Evolutionary conservation across 2,797 vertebrate species (phyloP).

Genomic region (Leptoclinus maculatus): DNA sequence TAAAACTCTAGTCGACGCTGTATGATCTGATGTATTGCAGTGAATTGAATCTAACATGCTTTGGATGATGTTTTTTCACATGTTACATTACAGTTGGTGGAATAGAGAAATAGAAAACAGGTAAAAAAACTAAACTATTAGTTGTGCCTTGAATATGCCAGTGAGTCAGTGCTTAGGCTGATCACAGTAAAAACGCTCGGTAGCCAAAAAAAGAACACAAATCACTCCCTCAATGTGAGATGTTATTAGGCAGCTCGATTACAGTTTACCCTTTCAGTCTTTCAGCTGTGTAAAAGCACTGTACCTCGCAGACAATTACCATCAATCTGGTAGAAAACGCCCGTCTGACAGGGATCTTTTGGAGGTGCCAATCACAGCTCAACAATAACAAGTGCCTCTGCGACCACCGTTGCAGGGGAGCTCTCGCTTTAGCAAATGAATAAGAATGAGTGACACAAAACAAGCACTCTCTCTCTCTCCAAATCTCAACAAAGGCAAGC

Average conservation of each 20-base stretch:
- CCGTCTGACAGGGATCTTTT: slow-evolving; percentile 45
- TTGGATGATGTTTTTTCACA: not conserved
- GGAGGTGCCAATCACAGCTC: slow-evolving; percentile 61
- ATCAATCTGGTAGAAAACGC: slow-evolving; percentile 42
- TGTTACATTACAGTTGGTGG: not conserved
- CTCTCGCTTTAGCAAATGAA: slow-evolving; percentile 51
- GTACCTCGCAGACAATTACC: slow-evolving; percentile 45
- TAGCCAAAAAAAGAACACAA: slow-evolving; percentile 25
- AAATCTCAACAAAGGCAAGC: slow-evolving; percentile 42
- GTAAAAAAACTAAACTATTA: not conserved
- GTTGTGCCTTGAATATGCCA: slow-evolving; percentile 18
- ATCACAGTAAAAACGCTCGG: slow-evolving; percentile 18
- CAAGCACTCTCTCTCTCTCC: slow-evolving; percentile 38
- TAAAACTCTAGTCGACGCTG: not conserved
- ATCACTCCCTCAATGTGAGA: slow-evolving; percentile 7
- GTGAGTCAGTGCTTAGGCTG: slow-evolving; percentile 20
- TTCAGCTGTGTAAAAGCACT: slow-evolving; percentile 15
- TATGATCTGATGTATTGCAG: not conserved
- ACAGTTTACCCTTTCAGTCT: slow-evolving; percentile 36
- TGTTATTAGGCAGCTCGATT: slow-evolving; percentile 41
- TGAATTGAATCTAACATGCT: not conserved
- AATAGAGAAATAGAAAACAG: not conserved
- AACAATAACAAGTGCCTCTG: slow-evolving; percentile 49
- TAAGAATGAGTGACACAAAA: slow-evolving; percentile 67
- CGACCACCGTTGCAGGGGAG: slow-evolving; percentile 20